Conservation (phyloP, 2,113 vertebrate species). For the Tricholaema leucomelas region DNA sequence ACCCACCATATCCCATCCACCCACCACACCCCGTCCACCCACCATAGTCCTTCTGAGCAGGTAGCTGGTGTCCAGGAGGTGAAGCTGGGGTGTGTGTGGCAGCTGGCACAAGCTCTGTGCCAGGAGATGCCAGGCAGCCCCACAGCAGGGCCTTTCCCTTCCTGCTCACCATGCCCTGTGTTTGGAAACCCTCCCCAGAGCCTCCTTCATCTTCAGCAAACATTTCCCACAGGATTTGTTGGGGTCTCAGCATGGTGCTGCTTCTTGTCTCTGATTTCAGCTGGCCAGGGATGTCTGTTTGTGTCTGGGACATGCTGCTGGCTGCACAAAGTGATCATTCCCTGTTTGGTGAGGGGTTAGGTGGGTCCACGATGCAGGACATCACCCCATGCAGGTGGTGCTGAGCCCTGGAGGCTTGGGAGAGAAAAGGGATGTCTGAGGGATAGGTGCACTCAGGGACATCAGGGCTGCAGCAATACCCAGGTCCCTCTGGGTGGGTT, state of each 20-base stretch:
- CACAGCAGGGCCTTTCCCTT: not conserved
- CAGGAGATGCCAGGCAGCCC: not conserved
- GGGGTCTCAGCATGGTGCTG: not conserved
- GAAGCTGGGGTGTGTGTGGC: rapidly evolving
- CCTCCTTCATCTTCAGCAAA: not conserved
- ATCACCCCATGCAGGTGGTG: rapidly evolving
- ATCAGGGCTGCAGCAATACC: rapidly evolving
- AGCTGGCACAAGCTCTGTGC: rapidly evolving
- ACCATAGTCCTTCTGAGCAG: rapidly evolving
- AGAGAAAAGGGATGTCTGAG: not conserved
- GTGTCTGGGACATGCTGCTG: not conserved
- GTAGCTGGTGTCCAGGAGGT: rapidly evolving
- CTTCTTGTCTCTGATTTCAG: not conserved
- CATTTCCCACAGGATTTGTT: not conserved
- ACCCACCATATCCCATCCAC: too few relatives aligned
- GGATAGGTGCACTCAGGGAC: rapidly evolving
- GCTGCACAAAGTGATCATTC: not conserved
- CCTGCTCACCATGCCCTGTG: too few relatives aligned
- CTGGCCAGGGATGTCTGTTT: not conserved
- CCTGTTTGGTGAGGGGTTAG: not conserved
- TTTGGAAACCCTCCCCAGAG: not conserved
- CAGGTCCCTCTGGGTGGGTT: not conserved
- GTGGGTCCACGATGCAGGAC: not conserved
- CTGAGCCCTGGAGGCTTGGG: not conserved
- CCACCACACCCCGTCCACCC: not conserved